Percentiles rank a stretch among this genome's conserved stretches.
phyloP scores from a whole-genome alignment of 2,113 vertebrate species.

The Pachypanchax playfairii region DNA sequence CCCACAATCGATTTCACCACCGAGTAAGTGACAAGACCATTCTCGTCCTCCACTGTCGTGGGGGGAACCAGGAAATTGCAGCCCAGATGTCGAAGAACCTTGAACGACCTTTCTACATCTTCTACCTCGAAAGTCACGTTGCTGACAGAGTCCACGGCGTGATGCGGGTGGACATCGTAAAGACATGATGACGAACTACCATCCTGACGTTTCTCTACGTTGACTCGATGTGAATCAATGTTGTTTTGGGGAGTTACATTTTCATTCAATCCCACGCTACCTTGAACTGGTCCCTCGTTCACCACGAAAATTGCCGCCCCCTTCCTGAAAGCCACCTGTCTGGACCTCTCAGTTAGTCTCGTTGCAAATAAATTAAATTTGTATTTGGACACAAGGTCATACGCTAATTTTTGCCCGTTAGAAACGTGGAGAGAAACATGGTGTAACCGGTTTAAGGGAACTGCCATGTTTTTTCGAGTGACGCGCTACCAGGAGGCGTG shows the following conservation, averaged over 20 bases:
- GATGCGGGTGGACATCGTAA: constrained; percentile 76
- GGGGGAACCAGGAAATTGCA: constrained; percentile 85
- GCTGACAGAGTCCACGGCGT: constrained; percentile 84
- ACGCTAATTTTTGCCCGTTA: constrained; percentile 76
- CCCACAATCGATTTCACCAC: constrained; percentile 85
- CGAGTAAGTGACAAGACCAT: constrained; percentile 81
- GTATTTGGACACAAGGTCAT: constrained; percentile 82
- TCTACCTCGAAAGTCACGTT: constrained; percentile 92
- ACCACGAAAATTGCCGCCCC: constrained; percentile 85
- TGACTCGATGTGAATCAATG: not conserved
- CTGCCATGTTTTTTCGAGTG: constrained; percentile 82
- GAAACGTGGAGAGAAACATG: constrained; percentile 88
- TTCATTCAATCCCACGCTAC: constrained; percentile 19
- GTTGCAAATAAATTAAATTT: constrained; percentile 84
- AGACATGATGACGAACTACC: constrained; percentile 26
- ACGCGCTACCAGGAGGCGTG: constrained; percentile 47
- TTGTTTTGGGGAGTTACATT: not conserved
- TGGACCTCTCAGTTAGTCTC: constrained; percentile 71
- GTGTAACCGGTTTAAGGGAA: constrained; percentile 80
- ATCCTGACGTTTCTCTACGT: not conserved
- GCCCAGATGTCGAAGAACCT: constrained; percentile 74
- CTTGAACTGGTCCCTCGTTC: constrained; percentile 73
- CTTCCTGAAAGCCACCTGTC: constrained; percentile 84
- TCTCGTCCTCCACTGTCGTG: constrained; percentile 73
- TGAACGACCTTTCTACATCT: constrained; percentile 75